Base-by-base conservation (phyloP, 92 coral and sea anemone genomes). In the Parazoanthus swiftii region DNA sequence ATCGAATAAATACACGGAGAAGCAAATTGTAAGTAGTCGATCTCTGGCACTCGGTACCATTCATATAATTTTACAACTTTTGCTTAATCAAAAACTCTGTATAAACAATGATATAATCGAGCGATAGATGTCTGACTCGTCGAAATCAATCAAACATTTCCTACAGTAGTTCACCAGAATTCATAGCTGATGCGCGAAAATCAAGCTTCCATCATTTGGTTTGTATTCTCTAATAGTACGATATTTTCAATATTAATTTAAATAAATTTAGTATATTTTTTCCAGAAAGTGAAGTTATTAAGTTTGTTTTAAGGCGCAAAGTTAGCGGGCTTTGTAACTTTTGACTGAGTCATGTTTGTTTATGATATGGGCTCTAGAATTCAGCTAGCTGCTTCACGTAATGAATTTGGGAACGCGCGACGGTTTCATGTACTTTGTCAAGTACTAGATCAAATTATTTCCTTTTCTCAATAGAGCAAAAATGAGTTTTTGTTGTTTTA, bases 1-100 rank as follows among this genome's bases (percentile, higher is more conserved):
- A 23, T 97, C 99, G 21, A 97, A 95, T 92, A 97, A 97, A 66
- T 97, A 97, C 94, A 97, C 99, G 0, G 99, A 97, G 74, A 97
- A 97, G 86, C 99, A 97, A 82, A 97, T 97, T 35, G 99, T 97
- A 95, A 90, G 99, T 93, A 65, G 48, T 18, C 37, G 26, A 51
- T 29, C 33, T 29, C 33, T 5, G n/a, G 23, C 18, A 16, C 33
- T 79, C 21, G 2, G 3, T 1, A 9, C 7, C 59, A 54, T 54
- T 54, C 9, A 54, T 3, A 36, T 3, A 3, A 15, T 15, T 75
- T 13, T 74, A 33, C 9, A 36, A 36, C 70, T 20, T 63, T 54
- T 4, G 21, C 70, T 38, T 38, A 76, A 35, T 37, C 43, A 37
- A 38, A 20, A 39, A 15, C 51, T 21, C 39, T 76, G 18, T 37